Conservation (phyloP, 2,888 invertebrate genomes). For the Phrixothrix hirtus region DNA sequence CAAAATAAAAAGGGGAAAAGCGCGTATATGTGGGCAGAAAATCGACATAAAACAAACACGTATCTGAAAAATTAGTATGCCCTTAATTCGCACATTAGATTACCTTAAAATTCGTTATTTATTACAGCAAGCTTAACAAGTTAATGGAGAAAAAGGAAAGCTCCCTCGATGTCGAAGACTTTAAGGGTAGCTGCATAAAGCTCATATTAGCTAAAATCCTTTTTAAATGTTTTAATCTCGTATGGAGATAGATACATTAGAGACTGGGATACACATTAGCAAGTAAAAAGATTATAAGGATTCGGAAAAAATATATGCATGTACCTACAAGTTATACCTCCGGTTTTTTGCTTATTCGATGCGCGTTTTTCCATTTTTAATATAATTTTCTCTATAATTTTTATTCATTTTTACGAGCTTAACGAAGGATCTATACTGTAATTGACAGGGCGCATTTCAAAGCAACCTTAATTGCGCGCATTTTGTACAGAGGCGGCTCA, state of each 20-base stretch:
- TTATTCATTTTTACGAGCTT: constrained; percentile 20
- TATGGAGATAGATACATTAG: constrained; percentile 50
- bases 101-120: constrained; percentile 55
- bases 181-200: constrained; percentile 37
- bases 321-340: constrained; percentile 35
- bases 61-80: constrained; percentile 51
- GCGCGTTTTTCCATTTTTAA: constrained; percentile 20
- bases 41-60: constrained; percentile 33
- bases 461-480: constrained; percentile 18
- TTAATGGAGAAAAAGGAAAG: constrained; percentile 49
- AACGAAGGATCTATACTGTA: constrained; percentile 22
- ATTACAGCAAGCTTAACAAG: constrained; percentile 47
- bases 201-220: constrained; percentile 44
- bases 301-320: constrained; percentile 43
- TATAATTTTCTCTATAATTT: constrained; percentile 25
- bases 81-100: constrained; percentile 52
- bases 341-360: constrained; percentile 17
- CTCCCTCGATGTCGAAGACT: constrained; percentile 12
- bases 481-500: constrained; percentile 9
- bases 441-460: constrained; percentile 17
- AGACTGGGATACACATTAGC: constrained; percentile 47
- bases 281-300: constrained; percentile 53
- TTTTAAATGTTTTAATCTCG: constrained; percentile 52
- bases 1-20: constrained; percentile 45
- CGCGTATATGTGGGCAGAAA: constrained; percentile 22